These are phyloP conservation scores for Lophotis ruficrista DNA, from an alignment of 2,113 vertebrate species.

Conservation along the genomic window DNA sequence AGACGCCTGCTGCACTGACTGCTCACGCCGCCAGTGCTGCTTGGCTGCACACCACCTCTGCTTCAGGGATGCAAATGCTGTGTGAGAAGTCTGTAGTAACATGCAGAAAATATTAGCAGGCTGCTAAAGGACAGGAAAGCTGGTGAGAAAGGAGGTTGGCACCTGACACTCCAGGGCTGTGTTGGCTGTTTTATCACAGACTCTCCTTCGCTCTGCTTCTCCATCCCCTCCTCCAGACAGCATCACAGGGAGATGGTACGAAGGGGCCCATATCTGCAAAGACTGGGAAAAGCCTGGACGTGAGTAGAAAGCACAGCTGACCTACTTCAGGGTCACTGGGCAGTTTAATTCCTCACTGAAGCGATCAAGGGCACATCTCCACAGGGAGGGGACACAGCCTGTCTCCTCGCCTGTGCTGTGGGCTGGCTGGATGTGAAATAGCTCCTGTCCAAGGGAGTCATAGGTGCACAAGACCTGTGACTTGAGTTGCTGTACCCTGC, in stretches of 20 bases:
- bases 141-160: not conserved
- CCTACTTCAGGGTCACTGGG: not conserved
- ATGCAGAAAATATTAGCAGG: not conserved
- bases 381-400: not conserved
- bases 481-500: not conserved
- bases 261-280: not conserved
- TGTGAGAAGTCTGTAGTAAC: not conserved
- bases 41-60: fast-evolving
- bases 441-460: not conserved
- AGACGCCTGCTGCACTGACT: not conserved
- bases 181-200: not conserved
- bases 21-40: not conserved
- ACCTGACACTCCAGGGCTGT: not conserved
- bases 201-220: not conserved
- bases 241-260: not conserved
- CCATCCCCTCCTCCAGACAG: not conserved
- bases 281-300: fast-evolving
- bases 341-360: not conserved
- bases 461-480: not conserved
- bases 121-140: not conserved
- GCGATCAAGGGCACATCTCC: not conserved
- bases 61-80: not conserved
- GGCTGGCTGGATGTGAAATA: not conserved
- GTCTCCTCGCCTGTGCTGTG: not conserved
- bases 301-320: not conserved